Evolutionary conservation across 2,797 vertebrate genomes (phyloP), one percentile per base, ranked within the genome.

Genomic region (Hapalemur alaotrensis): DNA sequence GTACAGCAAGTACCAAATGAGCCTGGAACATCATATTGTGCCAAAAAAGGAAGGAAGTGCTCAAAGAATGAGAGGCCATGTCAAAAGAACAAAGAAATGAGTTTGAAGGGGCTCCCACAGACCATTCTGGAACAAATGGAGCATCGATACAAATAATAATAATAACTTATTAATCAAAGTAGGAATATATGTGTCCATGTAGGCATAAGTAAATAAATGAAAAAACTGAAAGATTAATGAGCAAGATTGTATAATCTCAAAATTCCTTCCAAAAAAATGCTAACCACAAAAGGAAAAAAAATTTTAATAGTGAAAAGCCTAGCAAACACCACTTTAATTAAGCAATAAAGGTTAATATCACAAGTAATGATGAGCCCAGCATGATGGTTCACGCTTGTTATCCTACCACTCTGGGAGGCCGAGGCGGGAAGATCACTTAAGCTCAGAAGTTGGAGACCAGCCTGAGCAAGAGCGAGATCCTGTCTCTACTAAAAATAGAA

Each of bases 321-420:
- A 50, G 61, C 23, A 95, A 86, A 57, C 22, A 89, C 17, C 32
- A 93, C 9, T 30, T 79, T 84, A 54, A 72, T 65, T 38, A 85
- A 92, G 50, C 46, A 94, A 84, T 89, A 65, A 94, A 95, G 12
- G 32, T 93, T 89, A 85, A 46, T 63, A 92, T 28, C 43, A 72
- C 23, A 67, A 90, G 23, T 59, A 25, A 54, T 22, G 4, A 18
- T 52, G 50, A 52, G 50, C 17, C 50, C 50, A 6, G 13, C 15
- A 50, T 15, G 15, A 57, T 57, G 54, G 54, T 22, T 57, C 54
- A 57, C 22, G 22, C 8, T 22, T 23, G 7, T 22, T 22, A 54
- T 54, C 52, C 52, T 54, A 54, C 20, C 20, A 22, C 52, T 22
- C 20, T 54, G 52, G 20, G 52, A 54, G 20, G 52, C 20, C 7